Evolutionary conservation across 2,797 vertebrate species (phyloP).

Genomic region (Pelobates cultripes): DNA sequence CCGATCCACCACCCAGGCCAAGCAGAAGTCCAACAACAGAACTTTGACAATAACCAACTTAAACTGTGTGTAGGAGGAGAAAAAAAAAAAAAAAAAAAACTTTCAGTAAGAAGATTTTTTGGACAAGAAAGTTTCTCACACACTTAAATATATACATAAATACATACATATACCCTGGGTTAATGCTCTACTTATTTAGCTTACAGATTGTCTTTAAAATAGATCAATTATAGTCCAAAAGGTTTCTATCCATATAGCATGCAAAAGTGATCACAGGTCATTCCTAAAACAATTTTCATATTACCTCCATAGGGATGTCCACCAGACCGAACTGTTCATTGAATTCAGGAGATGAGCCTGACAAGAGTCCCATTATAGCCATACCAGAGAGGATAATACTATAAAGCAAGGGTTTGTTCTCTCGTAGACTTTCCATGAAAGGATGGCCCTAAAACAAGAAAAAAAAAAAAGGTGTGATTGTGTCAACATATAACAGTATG

Average conservation of each 20-base stretch:
- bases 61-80: constrained; percentile 74
- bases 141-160: no score
- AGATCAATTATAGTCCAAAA: no score
- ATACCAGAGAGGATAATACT: constrained; percentile 87
- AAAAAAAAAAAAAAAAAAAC: background rate
- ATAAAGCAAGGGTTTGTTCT: constrained; percentile 92
- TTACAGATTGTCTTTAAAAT: no score
- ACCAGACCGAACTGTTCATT: constrained; percentile 94
- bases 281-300: background rate
- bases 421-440: constrained; percentile 94
- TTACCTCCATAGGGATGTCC: constrained; percentile 92
- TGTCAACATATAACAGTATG: no score
- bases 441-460: constrained; percentile 83
- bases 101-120: no score
- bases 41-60: constrained; percentile 90
- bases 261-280: no score
- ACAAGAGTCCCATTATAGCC: constrained; percentile 85
- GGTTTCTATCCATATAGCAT: no score
- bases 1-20: constrained; percentile 85
- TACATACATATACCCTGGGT: no score
- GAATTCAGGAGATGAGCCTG: constrained; percentile 91
- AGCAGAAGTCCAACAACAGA: constrained; percentile 86
- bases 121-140: no score
- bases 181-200: no score
- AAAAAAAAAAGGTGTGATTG: background rate